A percentile compares a stretch with the other conserved stretches of the same genome.
These are phyloP conservation scores for Euphydryas editha DNA, from an alignment of 2,888 invertebrate species.

Conservation along the genomic window DNA sequence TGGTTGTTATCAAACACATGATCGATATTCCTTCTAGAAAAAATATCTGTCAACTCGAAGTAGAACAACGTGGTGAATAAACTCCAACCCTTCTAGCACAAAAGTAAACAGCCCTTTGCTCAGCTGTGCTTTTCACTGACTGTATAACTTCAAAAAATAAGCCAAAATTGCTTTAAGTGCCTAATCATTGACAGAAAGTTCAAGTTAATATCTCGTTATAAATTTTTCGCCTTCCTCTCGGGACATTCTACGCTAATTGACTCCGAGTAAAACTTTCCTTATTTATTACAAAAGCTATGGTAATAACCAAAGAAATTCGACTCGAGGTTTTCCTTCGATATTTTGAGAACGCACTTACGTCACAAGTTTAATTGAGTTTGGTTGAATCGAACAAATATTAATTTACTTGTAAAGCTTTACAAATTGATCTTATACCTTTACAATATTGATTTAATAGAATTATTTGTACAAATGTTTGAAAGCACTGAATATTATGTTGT, in stretches of 20 bases:
- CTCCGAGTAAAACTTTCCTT: constrained; percentile 25
- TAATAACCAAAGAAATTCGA: constrained; percentile 23
- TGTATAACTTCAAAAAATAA: background rate
- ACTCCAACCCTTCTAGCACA: too few species aligned
- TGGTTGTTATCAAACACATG: too few species aligned
- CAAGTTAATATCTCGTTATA: constrained; percentile 3
- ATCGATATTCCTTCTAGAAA: too few species aligned
- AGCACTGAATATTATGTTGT: background rate
- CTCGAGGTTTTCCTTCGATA: constrained; percentile 23
- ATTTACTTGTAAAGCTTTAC: constrained; percentile 31
- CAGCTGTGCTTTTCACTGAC: too few species aligned
- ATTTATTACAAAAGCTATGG: constrained; percentile 35
- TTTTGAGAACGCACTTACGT: constrained; percentile 29
- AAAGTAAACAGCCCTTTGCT: too few species aligned
- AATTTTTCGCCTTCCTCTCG: constrained; percentile 11
- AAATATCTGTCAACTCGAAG: too few species aligned
- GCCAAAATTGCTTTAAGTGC: background rate
- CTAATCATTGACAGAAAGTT: constrained; percentile 2
- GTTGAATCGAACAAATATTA: constrained; percentile 28
- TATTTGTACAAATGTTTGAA: background rate
- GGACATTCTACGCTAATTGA: constrained; percentile 27
- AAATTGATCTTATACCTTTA: constrained; percentile 21
- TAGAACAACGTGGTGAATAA: too few species aligned
- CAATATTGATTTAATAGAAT: constrained; percentile 16
- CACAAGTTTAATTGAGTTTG: constrained; percentile 38